Base-by-base conservation (phyloP, 2,888 invertebrate genomes). In the Drosophila nr. perissopoda region DNA sequence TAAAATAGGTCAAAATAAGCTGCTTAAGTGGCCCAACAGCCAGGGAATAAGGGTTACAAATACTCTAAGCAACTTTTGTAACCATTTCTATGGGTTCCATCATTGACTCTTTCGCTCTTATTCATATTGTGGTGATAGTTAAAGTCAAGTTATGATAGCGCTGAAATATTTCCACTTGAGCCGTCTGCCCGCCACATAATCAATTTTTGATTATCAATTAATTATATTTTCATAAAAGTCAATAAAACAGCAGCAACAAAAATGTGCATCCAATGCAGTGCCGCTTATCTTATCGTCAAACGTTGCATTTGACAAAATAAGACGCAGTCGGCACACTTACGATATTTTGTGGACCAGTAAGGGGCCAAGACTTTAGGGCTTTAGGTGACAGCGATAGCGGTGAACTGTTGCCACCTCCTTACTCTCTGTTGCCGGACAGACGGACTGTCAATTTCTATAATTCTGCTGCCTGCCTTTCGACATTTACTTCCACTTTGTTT, bases 201-300 rank as follows among this genome's bases (percentile, higher is more conserved):
- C 82, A 71, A 64, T 70, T 84, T 77, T 75, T 74, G 80, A 89
- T 87, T 82, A 89, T 89, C 85, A 85, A 74, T 84, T 87, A 84
- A 85, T 89, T 89, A 82, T 76, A 75, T 84, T 87, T 88, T 75
- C 54, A 68, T 59, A 68, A 67, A 68, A 64, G 66, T 49, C 46
- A 67, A 70, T 67, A 83, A 68, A 36, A 67, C 10, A 48, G n/a
- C 11, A 11, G 51, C n/a, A 38, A 11, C n/a, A 18, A 36, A 31
- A 40, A 42, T 62, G 51, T 71, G 59, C 56, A 65, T 56, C 25
- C 51, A 40, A 18, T 62, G 60, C 80, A 61, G 18, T 57, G 53
- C 31, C 25, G 27, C 64, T 66, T 81, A 83, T 83, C 88, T 81
- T 70, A 81, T 81, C 84, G 31, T 18, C 13, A 27, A 53, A 21